Evolutionary conservation across 1,140 invertebrate genomes (phyloP).

Genomic region (Thalassaphorura encarpata): DNA sequence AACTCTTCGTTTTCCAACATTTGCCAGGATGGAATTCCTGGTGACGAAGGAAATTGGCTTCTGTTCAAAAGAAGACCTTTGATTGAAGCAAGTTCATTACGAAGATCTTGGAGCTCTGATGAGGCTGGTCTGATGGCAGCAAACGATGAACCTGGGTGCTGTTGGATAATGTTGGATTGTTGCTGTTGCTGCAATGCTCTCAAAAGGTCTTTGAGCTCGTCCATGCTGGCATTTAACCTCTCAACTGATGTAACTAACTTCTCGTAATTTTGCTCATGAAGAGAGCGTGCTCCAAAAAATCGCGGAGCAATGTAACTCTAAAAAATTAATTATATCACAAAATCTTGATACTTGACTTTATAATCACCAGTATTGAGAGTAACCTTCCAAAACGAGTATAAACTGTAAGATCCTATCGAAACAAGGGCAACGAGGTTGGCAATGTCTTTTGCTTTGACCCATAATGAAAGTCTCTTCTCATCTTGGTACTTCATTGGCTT

Average conservation of each 20-base stretch:
- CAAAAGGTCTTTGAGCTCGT: constrained; percentile 25
- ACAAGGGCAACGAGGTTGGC: constrained; percentile 29
- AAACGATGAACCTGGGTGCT: background rate
- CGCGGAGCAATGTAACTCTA: constrained; percentile 26
- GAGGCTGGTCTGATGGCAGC: background rate
- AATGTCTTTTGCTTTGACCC: constrained; percentile 30
- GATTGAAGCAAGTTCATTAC: constrained; percentile 22
- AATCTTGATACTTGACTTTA: background rate
- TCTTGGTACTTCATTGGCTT: constrained; percentile 9
- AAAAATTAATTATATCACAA: no score
- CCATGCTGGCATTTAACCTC: constrained; percentile 22
- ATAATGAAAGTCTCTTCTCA: constrained; percentile 19
- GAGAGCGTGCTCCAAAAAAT: constrained; percentile 24
- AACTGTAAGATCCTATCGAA: constrained; percentile 31
- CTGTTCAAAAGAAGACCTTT: constrained; percentile 23
- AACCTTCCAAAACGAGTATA: constrained; percentile 31
- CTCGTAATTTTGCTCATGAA: constrained; percentile 26
- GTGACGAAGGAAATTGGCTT: constrained; percentile 18
- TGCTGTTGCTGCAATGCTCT: constrained; percentile 2
- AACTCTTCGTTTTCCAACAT: constrained; percentile 10
- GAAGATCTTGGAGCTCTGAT: constrained; percentile 22
- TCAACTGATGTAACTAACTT: constrained; percentile 15
- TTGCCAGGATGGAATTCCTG: constrained; percentile 31
- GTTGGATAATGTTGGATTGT: background rate
- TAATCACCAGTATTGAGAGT: background rate